phyloP scores from a whole-genome alignment of 2,888 invertebrate genomes.

The Nephrocerus scutellatus region DNA sequence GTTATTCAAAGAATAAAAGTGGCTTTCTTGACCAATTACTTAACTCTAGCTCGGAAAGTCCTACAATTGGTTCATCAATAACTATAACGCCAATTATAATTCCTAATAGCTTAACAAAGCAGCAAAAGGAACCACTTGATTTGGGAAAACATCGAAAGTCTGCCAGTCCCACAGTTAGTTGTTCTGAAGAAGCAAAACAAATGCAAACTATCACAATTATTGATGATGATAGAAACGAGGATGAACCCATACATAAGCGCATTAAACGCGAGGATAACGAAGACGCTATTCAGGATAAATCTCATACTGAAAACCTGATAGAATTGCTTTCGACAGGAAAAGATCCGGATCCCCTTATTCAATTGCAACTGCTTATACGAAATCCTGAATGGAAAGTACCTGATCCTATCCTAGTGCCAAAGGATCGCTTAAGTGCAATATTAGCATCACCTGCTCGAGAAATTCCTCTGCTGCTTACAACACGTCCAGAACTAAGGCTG shows the following conservation, averaged over 20 bases:
- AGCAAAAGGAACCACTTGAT: constrained; percentile 62
- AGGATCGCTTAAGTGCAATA: constrained; percentile 64
- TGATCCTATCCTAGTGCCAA: constrained; percentile 74
- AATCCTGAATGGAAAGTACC: constrained; percentile 66
- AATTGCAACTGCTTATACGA: constrained; percentile 61
- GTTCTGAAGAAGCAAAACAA: constrained; percentile 61
- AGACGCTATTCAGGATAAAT: constrained; percentile 43
- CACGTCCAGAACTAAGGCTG: constrained; percentile 64
- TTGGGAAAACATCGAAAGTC: constrained; percentile 61
- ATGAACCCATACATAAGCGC: constrained; percentile 50
- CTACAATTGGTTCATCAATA: constrained; percentile 27
- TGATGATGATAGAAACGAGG: constrained; percentile 35
- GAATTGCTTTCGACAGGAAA: constrained; percentile 48
- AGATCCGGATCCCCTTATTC: constrained; percentile 61
- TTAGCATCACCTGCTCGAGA: constrained; percentile 66
- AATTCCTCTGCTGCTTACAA: constrained; percentile 65
- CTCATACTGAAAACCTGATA: constrained; percentile 40
- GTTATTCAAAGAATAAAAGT: constrained; percentile 47
- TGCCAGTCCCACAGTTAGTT: constrained; percentile 66
- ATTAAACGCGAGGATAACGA: constrained; percentile 49
- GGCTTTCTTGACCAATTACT: constrained; percentile 26
- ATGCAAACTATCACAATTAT: constrained; percentile 47
- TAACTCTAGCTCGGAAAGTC: constrained; percentile 26
- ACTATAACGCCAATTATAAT: constrained; percentile 25
- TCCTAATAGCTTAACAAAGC: constrained; percentile 23